Conservation (phyloP, 2,888 invertebrate genomes). For the Mimumesa dahlbomi region DNA sequence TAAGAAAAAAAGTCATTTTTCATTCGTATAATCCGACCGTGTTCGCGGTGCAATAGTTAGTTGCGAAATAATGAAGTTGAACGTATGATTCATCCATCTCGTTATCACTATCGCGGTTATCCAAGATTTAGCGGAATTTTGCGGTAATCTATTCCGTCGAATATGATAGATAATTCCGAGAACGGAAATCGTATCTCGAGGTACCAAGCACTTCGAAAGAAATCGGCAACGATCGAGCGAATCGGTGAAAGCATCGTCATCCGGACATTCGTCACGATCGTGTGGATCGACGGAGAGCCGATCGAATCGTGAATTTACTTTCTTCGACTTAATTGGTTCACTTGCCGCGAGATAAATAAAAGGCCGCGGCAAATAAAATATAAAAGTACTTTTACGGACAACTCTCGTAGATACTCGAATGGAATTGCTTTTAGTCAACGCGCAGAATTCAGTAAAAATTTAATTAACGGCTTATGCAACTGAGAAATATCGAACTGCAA, state of each 20-base stretch:
- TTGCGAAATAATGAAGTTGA: neutral
- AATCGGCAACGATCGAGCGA: constrained; percentile 4
- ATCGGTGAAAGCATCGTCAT: constrained; percentile 60
- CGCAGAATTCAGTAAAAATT: too few relatives aligned
- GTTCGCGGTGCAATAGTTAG: neutral
- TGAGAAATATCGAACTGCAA: too few relatives aligned
- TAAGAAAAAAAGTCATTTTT: too few relatives aligned
- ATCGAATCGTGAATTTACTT: constrained; percentile 42
- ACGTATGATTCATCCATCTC: neutral
- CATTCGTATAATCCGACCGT: too few relatives aligned
- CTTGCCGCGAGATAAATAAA: constrained; percentile 6
- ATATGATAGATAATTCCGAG: neutral
- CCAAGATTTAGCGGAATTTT: neutral
- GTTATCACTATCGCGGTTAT: neutral
- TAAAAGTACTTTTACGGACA: too few relatives aligned
- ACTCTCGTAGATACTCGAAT: too few relatives aligned
- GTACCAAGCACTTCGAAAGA: neutral
- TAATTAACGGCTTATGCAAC: too few relatives aligned
- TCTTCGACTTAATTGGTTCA: constrained; percentile 37
- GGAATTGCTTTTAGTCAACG: too few relatives aligned
- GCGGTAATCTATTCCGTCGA: neutral
- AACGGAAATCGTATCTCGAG: constrained; percentile 1
- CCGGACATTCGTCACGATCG: constrained; percentile 58
- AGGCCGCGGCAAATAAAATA: neutral
- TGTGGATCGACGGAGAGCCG: constrained; percentile 48